phyloP scores from a whole-genome alignment of 2,113 vertebrate genomes.

The Phalacrocorax carbo region DNA sequence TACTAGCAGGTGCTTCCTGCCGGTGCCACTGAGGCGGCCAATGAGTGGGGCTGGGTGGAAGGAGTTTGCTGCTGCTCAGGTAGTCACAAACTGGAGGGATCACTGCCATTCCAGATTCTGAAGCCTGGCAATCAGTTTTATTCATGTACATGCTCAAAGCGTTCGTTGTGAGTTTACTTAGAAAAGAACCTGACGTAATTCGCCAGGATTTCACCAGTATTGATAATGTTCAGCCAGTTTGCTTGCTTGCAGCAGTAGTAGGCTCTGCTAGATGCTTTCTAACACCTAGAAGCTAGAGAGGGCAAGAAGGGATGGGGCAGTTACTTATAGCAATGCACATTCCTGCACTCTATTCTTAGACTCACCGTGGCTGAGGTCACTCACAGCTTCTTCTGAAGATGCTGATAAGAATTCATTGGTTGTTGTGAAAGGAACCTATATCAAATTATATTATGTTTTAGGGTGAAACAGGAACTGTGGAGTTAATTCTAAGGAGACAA shows the following conservation, averaged over 20 bases:
- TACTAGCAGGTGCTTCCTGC: not conserved
- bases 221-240: not conserved
- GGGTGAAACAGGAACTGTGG: not conserved
- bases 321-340: not conserved
- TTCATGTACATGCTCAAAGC: rapidly evolving
- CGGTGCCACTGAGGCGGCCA: not conserved
- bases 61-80: not conserved
- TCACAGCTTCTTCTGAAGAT: not conserved
- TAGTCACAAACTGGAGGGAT: not conserved
- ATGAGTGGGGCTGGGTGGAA: not conserved
- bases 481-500: not conserved
- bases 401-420: not conserved
- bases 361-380: not conserved
- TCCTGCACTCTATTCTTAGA: not conserved
- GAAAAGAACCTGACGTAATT: not conserved
- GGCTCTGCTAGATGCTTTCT: not conserved
- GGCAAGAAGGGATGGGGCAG: not conserved
- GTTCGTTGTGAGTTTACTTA: not conserved
- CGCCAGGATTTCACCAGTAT: not conserved
- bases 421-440: not conserved
- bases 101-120: not conserved
- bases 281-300: not conserved
- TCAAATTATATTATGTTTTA: not conserved
- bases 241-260: not conserved
- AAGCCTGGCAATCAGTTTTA: not conserved